Conservation (phyloP, 2,888 invertebrate genomes). For the Nymphalis urticae region DNA sequence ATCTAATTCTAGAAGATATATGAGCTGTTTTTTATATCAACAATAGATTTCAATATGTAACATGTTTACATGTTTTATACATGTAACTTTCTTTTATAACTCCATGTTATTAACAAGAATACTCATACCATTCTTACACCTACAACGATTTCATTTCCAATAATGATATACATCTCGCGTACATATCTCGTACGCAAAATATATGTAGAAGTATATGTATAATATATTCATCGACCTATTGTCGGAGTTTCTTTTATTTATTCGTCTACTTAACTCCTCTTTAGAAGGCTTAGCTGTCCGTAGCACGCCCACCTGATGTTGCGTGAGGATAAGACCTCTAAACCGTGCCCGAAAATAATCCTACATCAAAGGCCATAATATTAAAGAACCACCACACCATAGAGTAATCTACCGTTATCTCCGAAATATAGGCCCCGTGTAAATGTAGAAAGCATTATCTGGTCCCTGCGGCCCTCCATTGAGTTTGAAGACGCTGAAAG, state of each 20-base stretch:
- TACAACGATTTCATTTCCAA: not conserved
- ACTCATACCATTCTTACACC: not conserved
- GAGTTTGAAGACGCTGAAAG: constrained; percentile 42
- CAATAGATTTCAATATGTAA: too few relatives aligned
- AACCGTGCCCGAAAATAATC: constrained; percentile 38
- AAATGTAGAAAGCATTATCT: constrained; percentile 62
- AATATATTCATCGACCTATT: constrained; percentile 1
- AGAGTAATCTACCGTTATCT: constrained; percentile 45
- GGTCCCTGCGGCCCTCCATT: constrained; percentile 53
- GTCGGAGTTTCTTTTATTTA: constrained; percentile 12
- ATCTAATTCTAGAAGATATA: too few relatives aligned
- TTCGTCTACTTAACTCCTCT: constrained; percentile 17
- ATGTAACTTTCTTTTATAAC: too few relatives aligned
- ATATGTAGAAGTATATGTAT: not conserved
- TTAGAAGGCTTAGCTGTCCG: constrained; percentile 28
- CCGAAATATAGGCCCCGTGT: constrained; percentile 48
- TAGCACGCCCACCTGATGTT: constrained; percentile 33
- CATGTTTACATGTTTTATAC: too few relatives aligned
- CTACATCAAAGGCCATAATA: constrained; percentile 41
- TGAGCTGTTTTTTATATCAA: too few relatives aligned
- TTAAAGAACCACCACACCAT: constrained; percentile 41
- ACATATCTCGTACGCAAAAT: too few relatives aligned
- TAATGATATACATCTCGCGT: too few relatives aligned
- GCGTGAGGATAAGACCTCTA: constrained; percentile 22
- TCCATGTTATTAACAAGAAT: too few relatives aligned